A percentile compares a stretch with the other conserved stretches of the same genome.
phyloP scores from a whole-genome alignment of 2,113 vertebrate genomes.

The Anolis sagrei region DNA sequence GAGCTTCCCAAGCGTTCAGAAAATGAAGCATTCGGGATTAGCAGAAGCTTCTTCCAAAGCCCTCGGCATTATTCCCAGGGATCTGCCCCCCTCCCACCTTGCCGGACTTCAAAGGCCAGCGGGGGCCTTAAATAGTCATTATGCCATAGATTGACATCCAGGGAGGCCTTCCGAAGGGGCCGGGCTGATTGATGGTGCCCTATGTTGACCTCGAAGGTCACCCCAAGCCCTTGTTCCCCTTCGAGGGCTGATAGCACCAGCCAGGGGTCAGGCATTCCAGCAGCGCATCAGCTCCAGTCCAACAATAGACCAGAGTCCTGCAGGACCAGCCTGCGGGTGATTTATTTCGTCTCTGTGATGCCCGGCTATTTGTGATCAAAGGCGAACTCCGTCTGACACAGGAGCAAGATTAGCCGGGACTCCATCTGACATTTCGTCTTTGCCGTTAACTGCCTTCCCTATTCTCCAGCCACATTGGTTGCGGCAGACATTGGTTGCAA shows the following conservation, averaged over 20 bases:
- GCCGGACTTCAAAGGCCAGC: conserved; percentile 35
- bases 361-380: neutral
- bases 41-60: neutral
- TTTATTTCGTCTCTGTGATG: neutral
- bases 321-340: neutral
- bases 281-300: neutral
- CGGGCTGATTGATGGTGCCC: neutral
- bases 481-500: too few relatives aligned
- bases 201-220: neutral
- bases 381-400: neutral
- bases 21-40: conserved; percentile 24
- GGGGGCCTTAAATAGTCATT: conserved; percentile 47
- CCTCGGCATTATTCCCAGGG: conserved; percentile 24
- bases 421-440: neutral
- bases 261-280: conserved; percentile 1
- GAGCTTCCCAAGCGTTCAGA: conserved; percentile 35
- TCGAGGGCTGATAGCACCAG: neutral
- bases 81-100: conserved; percentile 3
- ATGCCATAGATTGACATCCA: conserved; percentile 35
- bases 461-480: too few relatives aligned
- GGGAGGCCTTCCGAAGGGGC: neutral
- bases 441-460: too few relatives aligned
- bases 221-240: neutral
- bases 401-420: neutral
- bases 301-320: neutral